Base-by-base conservation (phyloP, 2,888 invertebrate species). In the Platypus cylindrus region DNA sequence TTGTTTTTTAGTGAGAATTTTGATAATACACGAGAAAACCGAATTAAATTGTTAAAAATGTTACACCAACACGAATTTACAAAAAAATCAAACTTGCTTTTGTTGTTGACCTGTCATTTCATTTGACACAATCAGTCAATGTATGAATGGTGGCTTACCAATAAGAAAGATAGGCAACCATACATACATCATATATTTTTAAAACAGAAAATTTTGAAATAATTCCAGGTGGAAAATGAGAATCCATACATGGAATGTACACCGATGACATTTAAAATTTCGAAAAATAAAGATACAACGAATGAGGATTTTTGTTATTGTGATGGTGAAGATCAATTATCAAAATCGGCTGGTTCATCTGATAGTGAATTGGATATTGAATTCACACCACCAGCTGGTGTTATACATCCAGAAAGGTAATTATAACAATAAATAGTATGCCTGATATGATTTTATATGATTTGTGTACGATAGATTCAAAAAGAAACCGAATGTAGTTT, bases 311-410 rank as follows among this genome's bases (percentile, higher is more conserved):
- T 25, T 35, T 44, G 44, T 17, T 25, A 16, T 15, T 43, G 40
- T n/a, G 36, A 38, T 9, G 37, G 37, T 3, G 44, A 42, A 4
- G 43, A 32, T 20, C 12, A 24, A 3, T 20, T 17, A 2, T 29
- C 47, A 20, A 45, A 45, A 12, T 26, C 28, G 1, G 36, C 41
- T 3, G 45, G 47, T 2, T 68, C 69, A 0, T 68, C 69, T 34
- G 75, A 76, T 40, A 72, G 71, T 2, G 77, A 78, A 36, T 68
- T 76, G 58, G 77, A 78, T 48, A 75, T 78, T 24, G 78, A 77
- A 39, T 78, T 78, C 33, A 78, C 78, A 0, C 77, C 78, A 1
- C 78, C 78, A 0, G 77, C 75, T 25, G 78, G 75, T 1, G 65
- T 78, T 23, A 73, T 78, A 32, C 73, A 71, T 45, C 65, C 75